Conservation (phyloP, 1,140 invertebrate species). For the Zaprionus lachaisei region DNA sequence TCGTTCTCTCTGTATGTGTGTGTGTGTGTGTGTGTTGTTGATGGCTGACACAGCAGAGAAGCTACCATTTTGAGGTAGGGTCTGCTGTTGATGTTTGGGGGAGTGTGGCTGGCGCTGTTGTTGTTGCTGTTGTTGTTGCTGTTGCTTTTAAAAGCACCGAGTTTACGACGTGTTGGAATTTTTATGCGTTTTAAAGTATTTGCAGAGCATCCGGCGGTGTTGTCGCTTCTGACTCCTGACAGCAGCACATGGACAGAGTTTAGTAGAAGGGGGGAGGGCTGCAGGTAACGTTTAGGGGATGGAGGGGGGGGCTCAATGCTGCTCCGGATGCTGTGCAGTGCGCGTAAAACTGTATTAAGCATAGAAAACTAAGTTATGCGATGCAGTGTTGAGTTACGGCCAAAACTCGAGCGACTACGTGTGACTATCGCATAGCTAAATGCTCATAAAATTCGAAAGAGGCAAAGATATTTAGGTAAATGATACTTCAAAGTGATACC, state of each 20-base stretch:
- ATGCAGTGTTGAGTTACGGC: slow-evolving; percentile 68
- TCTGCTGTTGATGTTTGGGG: not conserved
- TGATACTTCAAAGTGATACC: not conserved
- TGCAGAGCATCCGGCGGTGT: slow-evolving; percentile 53
- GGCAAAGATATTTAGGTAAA: not conserved
- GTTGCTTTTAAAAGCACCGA: slow-evolving; percentile 71
- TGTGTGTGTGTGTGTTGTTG: slow-evolving; percentile 53
- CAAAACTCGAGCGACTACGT: slow-evolving; percentile 56
- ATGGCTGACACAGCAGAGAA: slow-evolving; percentile 54
- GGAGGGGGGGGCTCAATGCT: not conserved
- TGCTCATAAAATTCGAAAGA: slow-evolving; percentile 14
- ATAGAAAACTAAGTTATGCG: slow-evolving; percentile 78
- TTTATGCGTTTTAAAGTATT: slow-evolving; percentile 83
- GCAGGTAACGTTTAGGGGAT: not conserved
- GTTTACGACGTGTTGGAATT: slow-evolving; percentile 82
- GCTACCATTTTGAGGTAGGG: not conserved
- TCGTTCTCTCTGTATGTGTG: slow-evolving; percentile 12
- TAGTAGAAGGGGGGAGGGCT: not conserved
- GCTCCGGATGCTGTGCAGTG: slow-evolving; percentile 38
- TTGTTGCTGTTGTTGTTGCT: not conserved
- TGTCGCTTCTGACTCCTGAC: slow-evolving; percentile 36
- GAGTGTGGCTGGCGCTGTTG: not conserved
- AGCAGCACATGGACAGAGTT: slow-evolving; percentile 11
- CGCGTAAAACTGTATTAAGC: slow-evolving; percentile 81
- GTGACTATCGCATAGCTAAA: slow-evolving; percentile 44